Evolutionary conservation across 2,113 vertebrate species (phyloP), one percentile per base, ranked within the genome.

Genomic region (Ctenomys sociabilis): DNA sequence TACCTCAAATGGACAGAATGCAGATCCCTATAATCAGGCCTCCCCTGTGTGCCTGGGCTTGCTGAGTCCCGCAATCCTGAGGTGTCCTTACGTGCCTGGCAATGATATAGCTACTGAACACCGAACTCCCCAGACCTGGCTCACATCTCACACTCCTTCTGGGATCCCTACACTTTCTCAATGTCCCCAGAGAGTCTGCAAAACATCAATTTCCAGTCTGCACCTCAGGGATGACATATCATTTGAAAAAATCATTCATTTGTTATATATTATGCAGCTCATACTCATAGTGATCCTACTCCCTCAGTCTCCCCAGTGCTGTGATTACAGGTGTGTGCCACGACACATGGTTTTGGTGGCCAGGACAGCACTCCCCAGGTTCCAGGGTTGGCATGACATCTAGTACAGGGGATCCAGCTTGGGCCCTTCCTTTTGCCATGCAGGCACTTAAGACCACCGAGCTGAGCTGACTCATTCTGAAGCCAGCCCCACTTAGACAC

Each of bases 401-500:
- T 54, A 49, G 54, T 57, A 57, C 54, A 57, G 54, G 52, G 54
- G 54, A 57, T 57, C 54, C 17, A 57, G 19, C 54, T 17, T 57
- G 54, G 54, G 54, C 16, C 54, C 54, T 57, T 57, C 54, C 54
- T 57, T 57, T 57, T 19, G 54, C 54, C 54, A 57, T 57, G 54
- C 14, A 57, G 54, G 17, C 16, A 16, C 54, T 17, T 57, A 57
- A 57, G 54, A 57, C 54, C 54, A 57, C 54, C 16, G 17, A 57
- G 54, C 54, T 57, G 66, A 77, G 7, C 45, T 8, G 7, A 91
- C 59, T 72, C 11, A 22, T 16, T 86, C 45, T 37, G n/a, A 88
- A 49, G 26, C 13, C 2, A 14, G 54, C 2, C 13, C 22, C 7
- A 54, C 45, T 32, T 1, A 2, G 45, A 24, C 17, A 1, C 10